Evolutionary conservation across 1,140 invertebrate genomes (phyloP).

Genomic region (Rhagoletis pomonella): DNA sequence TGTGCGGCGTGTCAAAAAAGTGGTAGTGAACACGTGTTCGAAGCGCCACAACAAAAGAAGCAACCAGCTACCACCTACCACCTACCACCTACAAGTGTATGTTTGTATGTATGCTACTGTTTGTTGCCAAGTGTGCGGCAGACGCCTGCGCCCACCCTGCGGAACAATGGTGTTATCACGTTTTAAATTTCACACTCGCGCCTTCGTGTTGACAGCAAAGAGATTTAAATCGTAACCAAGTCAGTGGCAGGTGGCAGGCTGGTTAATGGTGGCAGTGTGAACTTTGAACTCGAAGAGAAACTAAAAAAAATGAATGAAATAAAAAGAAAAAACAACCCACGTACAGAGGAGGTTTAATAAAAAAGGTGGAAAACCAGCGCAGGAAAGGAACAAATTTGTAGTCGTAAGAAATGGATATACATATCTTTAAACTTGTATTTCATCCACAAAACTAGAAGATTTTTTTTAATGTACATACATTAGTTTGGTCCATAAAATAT

Average conservation of each 20-base stretch:
- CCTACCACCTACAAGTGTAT: not conserved
- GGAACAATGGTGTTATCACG: slow-evolving; percentile 67
- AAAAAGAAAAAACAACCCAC: not conserved
- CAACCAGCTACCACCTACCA: not conserved
- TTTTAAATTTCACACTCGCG: slow-evolving; percentile 72
- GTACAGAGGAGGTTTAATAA: not conserved
- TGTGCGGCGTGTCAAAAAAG: slow-evolving; percentile 58
- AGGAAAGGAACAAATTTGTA: too few relatives aligned
- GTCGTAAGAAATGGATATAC: too few relatives aligned
- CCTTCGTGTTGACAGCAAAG: slow-evolving; percentile 28
- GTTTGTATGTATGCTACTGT: not conserved
- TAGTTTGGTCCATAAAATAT: too few relatives aligned
- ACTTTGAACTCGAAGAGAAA: slow-evolving; percentile 18
- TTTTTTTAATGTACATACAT: too few relatives aligned
- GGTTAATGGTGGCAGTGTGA: not conserved
- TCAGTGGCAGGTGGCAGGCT: not conserved
- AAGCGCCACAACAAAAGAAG: not conserved
- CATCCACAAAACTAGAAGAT: too few relatives aligned
- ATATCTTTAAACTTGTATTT: too few relatives aligned
- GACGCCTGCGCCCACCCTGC: not conserved
- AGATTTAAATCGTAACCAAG: slow-evolving; percentile 46
- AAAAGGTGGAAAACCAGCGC: too few relatives aligned
- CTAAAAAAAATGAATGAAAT: not conserved
- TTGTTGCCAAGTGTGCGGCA: not conserved
- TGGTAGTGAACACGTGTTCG: slow-evolving; percentile 35